Evolutionary conservation across 2,113 vertebrate genomes (phyloP).

Genomic region (Hystrix brachyura): DNA sequence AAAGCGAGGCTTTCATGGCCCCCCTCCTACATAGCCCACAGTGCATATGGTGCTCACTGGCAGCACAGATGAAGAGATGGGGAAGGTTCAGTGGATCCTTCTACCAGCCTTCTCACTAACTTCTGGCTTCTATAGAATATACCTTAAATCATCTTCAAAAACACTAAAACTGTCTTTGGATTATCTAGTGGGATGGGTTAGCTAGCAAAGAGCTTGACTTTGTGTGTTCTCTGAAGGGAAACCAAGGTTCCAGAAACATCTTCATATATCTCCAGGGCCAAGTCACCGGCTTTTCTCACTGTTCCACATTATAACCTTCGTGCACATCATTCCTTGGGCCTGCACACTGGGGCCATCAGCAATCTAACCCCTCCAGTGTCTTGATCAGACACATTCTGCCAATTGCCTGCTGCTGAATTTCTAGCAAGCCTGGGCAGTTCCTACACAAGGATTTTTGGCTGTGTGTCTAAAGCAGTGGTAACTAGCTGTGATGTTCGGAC

Average conservation of each 20-base stretch:
- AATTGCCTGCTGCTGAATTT: neutral
- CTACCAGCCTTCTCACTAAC: neutral
- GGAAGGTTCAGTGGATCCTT: neutral
- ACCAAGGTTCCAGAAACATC: constrained; percentile 49
- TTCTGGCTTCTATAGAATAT: neutral
- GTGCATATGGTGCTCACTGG: no score
- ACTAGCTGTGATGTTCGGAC: neutral
- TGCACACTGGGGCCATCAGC: neutral
- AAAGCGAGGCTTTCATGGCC: neutral
- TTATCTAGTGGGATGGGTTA: neutral
- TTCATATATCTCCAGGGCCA: neutral
- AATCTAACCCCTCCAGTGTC: neutral
- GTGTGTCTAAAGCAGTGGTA: neutral
- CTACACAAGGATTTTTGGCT: constrained; percentile 3
- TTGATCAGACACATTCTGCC: neutral
- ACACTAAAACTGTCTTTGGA: neutral
- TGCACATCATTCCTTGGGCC: neutral
- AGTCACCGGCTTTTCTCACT: neutral
- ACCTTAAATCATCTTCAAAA: neutral
- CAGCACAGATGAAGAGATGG: neutral
- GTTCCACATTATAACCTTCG: neutral
- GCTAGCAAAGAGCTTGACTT: neutral
- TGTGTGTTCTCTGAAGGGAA: constrained; percentile 6
- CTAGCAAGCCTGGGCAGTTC: neutral
- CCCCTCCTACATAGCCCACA: neutral